phyloP scores from a whole-genome alignment of 2,888 invertebrate genomes.

The Cremastobaeus sp. region DNA sequence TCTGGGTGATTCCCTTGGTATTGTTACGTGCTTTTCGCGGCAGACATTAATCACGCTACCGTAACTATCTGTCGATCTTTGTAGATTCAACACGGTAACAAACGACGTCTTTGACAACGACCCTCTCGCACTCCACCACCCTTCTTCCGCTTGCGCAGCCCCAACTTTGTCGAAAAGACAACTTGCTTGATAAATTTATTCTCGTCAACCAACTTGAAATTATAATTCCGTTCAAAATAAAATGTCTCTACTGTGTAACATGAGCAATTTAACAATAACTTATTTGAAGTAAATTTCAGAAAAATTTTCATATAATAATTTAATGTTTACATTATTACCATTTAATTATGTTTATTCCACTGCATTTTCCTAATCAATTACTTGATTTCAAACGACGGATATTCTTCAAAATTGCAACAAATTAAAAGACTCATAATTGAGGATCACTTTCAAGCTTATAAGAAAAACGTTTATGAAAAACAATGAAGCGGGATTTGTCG shows the following conservation, averaged over 20 bases:
- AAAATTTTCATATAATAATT: no score
- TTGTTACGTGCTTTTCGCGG: constrained; percentile 55
- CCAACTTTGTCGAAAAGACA: constrained; percentile 39
- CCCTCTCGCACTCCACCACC: constrained; percentile 31
- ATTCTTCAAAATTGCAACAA: no score
- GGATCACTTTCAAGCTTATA: no score
- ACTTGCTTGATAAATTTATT: constrained; percentile 38
- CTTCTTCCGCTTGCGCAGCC: constrained; percentile 39
- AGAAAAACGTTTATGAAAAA: no score
- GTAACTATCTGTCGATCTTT: constrained; percentile 66
- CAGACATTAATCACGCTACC: constrained; percentile 64
- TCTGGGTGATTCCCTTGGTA: constrained; percentile 43
- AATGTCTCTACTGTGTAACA: neutral
- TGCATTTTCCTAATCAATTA: no score
- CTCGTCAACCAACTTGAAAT: constrained; percentile 23
- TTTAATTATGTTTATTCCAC: no score
- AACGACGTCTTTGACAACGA: constrained; percentile 57
- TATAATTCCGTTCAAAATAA: constrained; percentile 3
- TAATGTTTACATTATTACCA: no score
- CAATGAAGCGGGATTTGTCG: no score
- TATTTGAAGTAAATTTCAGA: no score
- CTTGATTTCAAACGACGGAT: no score
- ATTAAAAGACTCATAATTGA: no score
- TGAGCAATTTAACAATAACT: neutral
- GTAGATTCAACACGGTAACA: constrained; percentile 56